Percentiles rank a stretch among this genome's conserved stretches.
Evolutionary conservation across 2,797 vertebrate species (phyloP).

Genomic region (Alauda arvensis): DNA sequence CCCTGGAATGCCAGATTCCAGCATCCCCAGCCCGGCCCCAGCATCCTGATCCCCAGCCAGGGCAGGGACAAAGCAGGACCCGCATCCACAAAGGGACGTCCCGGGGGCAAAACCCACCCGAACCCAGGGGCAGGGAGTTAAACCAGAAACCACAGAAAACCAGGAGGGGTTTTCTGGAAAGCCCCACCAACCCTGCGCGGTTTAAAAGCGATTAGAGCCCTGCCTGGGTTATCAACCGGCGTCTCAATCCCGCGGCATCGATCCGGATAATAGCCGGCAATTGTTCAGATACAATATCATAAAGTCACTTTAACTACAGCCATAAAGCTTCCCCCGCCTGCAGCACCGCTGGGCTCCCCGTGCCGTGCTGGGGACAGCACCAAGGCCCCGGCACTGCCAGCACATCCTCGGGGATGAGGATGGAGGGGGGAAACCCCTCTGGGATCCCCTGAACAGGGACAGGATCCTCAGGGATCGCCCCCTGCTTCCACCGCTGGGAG

Average conservation of each 20-base stretch:
- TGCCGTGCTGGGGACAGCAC: not conserved
- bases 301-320: constrained; percentile 55
- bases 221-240: constrained; percentile 44
- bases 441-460: not conserved
- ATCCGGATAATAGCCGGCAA: constrained; percentile 59
- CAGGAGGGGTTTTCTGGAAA: not conserved
- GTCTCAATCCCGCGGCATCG: constrained; percentile 47
- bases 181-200: not conserved
- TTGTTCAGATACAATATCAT: constrained; percentile 59
- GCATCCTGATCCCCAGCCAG: not conserved
- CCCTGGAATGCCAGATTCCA: not conserved
- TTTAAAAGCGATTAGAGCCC: constrained; percentile 13
- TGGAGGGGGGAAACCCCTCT: rapidly evolving
- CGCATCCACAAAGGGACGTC: rapidly evolving
- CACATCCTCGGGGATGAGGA: not conserved
- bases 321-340: constrained; percentile 48
- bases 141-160: not conserved
- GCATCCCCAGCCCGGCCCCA: not conserved
- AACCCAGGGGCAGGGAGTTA: not conserved
- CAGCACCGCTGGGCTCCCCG: not conserved
- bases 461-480: not conserved
- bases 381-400: not conserved
- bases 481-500: rapidly evolving
- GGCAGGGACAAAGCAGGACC: not conserved
- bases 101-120: rapidly evolving